Base-by-base conservation (phyloP, 2,113 vertebrate genomes). In the Marmota monax region DNA sequence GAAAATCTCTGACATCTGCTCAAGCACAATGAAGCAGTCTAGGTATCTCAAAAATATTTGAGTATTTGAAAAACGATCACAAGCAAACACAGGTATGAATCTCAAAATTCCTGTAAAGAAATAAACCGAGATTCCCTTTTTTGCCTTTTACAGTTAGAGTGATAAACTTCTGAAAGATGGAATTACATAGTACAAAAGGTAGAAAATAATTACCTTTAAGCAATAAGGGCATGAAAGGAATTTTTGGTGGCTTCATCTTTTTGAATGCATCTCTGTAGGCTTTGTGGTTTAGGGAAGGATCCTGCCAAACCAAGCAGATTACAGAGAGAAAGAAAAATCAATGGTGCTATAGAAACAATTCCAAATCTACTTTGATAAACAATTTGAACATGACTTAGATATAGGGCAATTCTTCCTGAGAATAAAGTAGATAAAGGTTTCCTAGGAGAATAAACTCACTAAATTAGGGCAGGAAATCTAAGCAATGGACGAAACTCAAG, bases 171-270 rank as follows among this genome's bases (percentile, higher is more conserved):
- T 94, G 48, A 48, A 84, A 83, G 29, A 79, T 13, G 16, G 29
- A 53, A 84, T 73, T 34, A 67, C 58, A 88, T 17, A 69, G 53
- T 0, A 61, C 79, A 93, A 76, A 92, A 85, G n/a, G 77, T 10
- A 95, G 80, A 42, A 93, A 95, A 96, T 73, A 20, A 61, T 94
- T 98, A 99, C 99, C 99, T 99, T 99, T 99, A 92, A 99, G 98
- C 82, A 99, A 98, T 98, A 99, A 98, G 88, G 99, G 99, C 99
- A 99, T 99, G 98, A 99, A 99, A 29, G 99, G 99, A 85, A 99
- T 99, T 98, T 99, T 99, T 6, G 99, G 99, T 51, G 99, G 99
- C 97, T 99, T 99, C 99, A 99, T 99, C 98, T 99, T 99, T 98
- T 99, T 99, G 98, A 99, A 99, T 77, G 99, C 98, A 94, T 99